Percentiles rank a stretch among this genome's conserved stretches.
phyloP scores from a whole-genome alignment of 2,113 vertebrate genomes.

The Pterocles burchelli region DNA sequence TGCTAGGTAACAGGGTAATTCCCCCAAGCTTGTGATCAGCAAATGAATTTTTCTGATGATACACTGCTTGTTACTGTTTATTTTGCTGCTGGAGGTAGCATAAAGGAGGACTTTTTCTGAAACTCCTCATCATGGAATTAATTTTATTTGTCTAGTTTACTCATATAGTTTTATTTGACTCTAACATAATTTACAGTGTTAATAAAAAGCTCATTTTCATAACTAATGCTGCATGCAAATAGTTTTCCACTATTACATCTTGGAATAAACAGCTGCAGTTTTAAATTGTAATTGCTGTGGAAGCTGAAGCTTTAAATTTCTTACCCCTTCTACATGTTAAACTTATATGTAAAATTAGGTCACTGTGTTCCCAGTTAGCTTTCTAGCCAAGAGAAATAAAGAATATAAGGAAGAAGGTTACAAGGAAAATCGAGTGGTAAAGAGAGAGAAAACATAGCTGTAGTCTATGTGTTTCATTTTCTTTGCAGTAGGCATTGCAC shows the following conservation, averaged over 20 bases:
- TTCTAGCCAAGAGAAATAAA: not conserved
- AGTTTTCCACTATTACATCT: not conserved
- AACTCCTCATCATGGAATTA: not conserved
- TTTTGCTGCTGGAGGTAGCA: not conserved
- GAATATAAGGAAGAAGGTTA: not conserved
- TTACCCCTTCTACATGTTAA: not conserved
- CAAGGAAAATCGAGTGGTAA: not conserved
- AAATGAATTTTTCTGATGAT: conserved; percentile 24
- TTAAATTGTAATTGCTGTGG: not conserved
- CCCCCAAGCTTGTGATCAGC: not conserved
- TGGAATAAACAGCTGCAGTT: not conserved
- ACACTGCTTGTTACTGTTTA: not conserved
- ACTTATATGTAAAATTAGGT: not conserved
- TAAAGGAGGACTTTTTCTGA: not conserved
- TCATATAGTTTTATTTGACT: not conserved
- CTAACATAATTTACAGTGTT: not conserved
- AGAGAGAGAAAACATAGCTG: not conserved
- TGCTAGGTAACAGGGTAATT: conserved; percentile 45
- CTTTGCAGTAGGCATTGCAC: not conserved
- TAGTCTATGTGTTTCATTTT: not conserved
- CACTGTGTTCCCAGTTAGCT: not conserved
- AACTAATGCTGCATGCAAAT: not conserved
- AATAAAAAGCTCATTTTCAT: not conserved
- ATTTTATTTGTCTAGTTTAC: not conserved
- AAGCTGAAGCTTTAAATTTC: not conserved